Conservation (phyloP, 2,888 invertebrate species). For the Nipponacmea schrenckii region DNA sequence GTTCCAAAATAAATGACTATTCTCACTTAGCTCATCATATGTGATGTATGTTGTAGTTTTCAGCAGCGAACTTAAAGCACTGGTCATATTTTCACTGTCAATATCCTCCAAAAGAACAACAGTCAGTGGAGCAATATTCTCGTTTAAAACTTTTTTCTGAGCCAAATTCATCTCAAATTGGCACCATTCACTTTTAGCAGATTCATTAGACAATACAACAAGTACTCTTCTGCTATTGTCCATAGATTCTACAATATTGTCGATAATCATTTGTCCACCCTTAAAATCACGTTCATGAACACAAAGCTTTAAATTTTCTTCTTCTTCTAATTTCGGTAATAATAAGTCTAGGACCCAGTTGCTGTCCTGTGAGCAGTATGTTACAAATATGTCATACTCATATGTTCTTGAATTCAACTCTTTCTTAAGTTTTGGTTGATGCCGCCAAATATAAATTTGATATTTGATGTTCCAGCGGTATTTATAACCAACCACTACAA, state of each 20-base stretch:
- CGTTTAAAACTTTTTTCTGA: constrained; percentile 71
- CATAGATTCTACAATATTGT: constrained; percentile 79
- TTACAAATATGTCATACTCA: constrained; percentile 78
- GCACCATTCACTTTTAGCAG: constrained; percentile 79
- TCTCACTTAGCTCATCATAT: constrained; percentile 68
- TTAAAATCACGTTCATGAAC: constrained; percentile 79
- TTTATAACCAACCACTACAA: constrained; percentile 63
- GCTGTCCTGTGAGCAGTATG: constrained; percentile 76
- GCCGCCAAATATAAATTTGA: constrained; percentile 68
- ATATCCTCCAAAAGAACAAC: constrained; percentile 77
- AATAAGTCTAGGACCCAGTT: constrained; percentile 76
- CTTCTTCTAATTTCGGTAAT: constrained; percentile 74
- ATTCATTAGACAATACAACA: constrained; percentile 75
- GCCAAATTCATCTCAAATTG: constrained; percentile 80
- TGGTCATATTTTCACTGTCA: constrained; percentile 73
- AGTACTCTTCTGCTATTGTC: constrained; percentile 76
- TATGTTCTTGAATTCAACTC: constrained; percentile 31
- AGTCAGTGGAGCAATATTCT: constrained; percentile 74
- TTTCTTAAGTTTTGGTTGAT: constrained; percentile 41
- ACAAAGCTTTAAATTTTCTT: constrained; percentile 70
- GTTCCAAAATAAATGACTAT: too few relatives aligned
- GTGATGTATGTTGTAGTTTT: constrained; percentile 78
- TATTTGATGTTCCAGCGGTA: constrained; percentile 74
- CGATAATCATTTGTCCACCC: constrained; percentile 77
- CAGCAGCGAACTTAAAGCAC: constrained; percentile 76